Evolutionary conservation across 2,113 vertebrate genomes (phyloP), one percentile per base, ranked within the genome.

Genomic region (Centropus bengalensis): DNA sequence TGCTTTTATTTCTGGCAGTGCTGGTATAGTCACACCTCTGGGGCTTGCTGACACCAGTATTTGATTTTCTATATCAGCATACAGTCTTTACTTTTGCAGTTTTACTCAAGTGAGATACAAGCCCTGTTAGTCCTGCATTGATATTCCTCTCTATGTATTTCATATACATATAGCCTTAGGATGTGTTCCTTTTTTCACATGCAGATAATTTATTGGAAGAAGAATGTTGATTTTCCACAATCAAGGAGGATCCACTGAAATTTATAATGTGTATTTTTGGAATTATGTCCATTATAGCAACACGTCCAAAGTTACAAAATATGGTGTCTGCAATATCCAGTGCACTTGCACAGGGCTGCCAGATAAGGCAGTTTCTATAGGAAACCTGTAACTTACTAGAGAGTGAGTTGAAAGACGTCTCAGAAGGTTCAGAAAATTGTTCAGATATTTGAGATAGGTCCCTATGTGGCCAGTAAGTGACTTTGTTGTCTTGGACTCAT

Each of bases 21-120:
- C 20, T 69, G 32, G 20, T 91, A 82, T 81, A 92, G 51, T 85
- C 60, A 89, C 55, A 81, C 56, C 91, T 86, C 36, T 88, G 44
- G 30, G 66, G 14, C n/a, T 51, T 66, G 52, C 56, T 92, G 89
- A 67, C 76, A 86, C 38, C 30, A 73, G 19, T 63, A 82, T 10
- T 92, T 91, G 51, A 45, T 94, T 94, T 97, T 87, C 36, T 16
- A 11, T 77, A 86, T 80, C 40, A 76, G n/a, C 28, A 88, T 58
- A 76, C 9, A 64, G 26, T 52, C 51, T 75, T 90, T 54, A 73
- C 84, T 91, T 95, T 96, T 97, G 51, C 47, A 89, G 30, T 24
- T 38, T 81, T 82, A 77, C 52, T 81, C 78, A 80, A 93, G 73
- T 71, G 20, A 94, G 9, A 70, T 28, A 79, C 47, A 82, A 80